Evolutionary conservation across 1,140 invertebrate genomes (phyloP).

Genomic region (Platyura marginata): DNA sequence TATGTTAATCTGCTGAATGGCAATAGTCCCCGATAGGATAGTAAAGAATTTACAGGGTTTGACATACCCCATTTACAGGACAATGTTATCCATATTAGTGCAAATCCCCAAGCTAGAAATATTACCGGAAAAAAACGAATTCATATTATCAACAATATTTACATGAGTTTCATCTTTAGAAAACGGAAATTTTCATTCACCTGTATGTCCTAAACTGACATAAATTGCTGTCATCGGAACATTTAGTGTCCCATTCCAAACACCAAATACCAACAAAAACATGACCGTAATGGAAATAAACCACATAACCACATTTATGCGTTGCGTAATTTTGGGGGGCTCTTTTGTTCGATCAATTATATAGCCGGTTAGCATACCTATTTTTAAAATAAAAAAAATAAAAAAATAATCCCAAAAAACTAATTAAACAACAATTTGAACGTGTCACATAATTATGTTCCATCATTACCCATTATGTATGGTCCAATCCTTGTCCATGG

Average conservation of each 20-base stretch:
- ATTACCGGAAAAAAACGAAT: background rate
- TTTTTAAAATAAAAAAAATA: background rate
- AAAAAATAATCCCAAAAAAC: background rate
- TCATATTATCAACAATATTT: background rate
- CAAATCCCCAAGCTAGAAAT: conserved; percentile 50
- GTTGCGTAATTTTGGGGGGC: conserved; percentile 38
- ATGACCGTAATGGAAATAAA: conserved; percentile 33
- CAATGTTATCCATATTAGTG: conserved; percentile 61
- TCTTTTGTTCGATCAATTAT: conserved; percentile 49
- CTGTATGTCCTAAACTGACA: conserved; percentile 36
- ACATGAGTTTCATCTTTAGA: background rate
- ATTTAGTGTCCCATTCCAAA: conserved; percentile 47
- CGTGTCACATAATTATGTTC: background rate
- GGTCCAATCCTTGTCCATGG: conserved; percentile 66
- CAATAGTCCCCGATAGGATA: conserved; percentile 61
- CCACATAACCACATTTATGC: conserved; percentile 40
- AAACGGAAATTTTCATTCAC: conserved; percentile 10
- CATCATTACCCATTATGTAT: conserved; percentile 43
- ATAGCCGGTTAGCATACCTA: conserved; percentile 55
- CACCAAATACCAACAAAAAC: conserved; percentile 52
- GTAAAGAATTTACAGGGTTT: conserved; percentile 46
- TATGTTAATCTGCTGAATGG: conserved; percentile 80
- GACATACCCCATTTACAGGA: conserved; percentile 61
- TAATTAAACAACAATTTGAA: background rate
- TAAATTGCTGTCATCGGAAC: conserved; percentile 44